These are phyloP conservation scores for Falco cherrug DNA, from an alignment of 2,797 vertebrate genomes.

Conservation along the genomic window DNA sequence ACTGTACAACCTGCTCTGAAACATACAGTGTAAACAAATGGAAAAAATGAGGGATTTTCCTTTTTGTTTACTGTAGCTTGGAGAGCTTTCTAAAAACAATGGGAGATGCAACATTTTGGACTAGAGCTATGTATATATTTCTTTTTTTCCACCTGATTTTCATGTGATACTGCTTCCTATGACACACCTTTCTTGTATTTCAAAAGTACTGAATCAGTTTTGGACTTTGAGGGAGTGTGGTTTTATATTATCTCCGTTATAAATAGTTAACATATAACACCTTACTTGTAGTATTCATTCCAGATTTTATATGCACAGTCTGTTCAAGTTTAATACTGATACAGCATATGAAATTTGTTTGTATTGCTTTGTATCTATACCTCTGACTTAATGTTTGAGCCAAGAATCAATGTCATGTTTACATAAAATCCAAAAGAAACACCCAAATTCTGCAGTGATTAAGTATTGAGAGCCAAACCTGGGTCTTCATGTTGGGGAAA, in stretches of 20 bases:
- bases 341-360: not conserved
- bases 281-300: not conserved
- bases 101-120: not conserved
- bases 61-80: not conserved
- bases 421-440: not conserved
- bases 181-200: not conserved
- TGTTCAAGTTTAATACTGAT: not conserved
- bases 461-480: not conserved
- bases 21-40: not conserved
- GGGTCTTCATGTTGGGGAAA: not conserved
- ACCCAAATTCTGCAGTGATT: not conserved
- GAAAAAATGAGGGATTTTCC: not conserved
- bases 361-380: not conserved
- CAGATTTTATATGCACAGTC: not conserved
- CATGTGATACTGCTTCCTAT: not conserved
- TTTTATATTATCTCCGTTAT: not conserved
- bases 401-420: not conserved
- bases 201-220: not conserved
- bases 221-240: not conserved
- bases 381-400: not conserved
- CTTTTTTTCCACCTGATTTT: not conserved
- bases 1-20: not conserved
- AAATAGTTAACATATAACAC: not conserved
- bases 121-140: not conserved
- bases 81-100: not conserved